Conservation (phyloP, 2,113 vertebrate genomes). For the Corythornis vintsioides region DNA sequence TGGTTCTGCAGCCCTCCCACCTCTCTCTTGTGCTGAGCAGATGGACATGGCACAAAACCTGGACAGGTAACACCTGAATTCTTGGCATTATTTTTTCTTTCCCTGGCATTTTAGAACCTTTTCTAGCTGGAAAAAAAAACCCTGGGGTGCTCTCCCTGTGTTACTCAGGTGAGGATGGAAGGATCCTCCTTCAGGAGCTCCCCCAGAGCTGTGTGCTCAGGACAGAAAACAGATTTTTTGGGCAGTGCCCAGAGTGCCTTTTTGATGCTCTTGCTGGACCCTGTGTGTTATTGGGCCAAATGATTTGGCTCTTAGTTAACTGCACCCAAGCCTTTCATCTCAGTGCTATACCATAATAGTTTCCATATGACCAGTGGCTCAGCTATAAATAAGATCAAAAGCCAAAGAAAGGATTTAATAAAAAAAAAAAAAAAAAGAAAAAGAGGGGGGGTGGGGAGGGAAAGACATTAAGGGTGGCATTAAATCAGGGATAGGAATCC, state of each 20-base stretch:
- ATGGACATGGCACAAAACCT: fast-evolving
- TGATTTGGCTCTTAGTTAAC: constrained; percentile 72
- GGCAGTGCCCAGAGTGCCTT: too few species aligned
- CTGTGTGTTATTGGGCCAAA: constrained; percentile 63
- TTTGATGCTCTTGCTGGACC: constrained; percentile 17
- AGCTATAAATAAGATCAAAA: constrained; percentile 84
- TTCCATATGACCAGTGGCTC: constrained; percentile 80
- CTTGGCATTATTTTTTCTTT: neutral
- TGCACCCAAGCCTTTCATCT: constrained; percentile 78
- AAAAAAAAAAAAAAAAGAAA: constrained; percentile 29
- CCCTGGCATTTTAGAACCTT: neutral
- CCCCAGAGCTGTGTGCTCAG: too few species aligned
- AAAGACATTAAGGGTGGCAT: constrained; percentile 69
- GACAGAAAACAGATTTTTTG: constrained; percentile 58
- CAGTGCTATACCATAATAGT: constrained; percentile 73
- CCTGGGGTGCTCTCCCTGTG: neutral
- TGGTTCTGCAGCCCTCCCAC: fast-evolving
- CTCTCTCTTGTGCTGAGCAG: neutral
- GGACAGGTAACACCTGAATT: neutral
- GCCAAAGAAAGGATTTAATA: constrained; percentile 79
- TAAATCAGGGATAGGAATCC: constrained; percentile 46
- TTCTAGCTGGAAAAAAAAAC: neutral
- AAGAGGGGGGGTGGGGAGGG: too few species aligned
- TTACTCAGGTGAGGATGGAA: neutral
- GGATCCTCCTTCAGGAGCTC: neutral